Percentiles rank a stretch among this genome's conserved stretches.
phyloP scores from a whole-genome alignment of 2,113 vertebrate genomes.

The Plotosus lineatus region DNA sequence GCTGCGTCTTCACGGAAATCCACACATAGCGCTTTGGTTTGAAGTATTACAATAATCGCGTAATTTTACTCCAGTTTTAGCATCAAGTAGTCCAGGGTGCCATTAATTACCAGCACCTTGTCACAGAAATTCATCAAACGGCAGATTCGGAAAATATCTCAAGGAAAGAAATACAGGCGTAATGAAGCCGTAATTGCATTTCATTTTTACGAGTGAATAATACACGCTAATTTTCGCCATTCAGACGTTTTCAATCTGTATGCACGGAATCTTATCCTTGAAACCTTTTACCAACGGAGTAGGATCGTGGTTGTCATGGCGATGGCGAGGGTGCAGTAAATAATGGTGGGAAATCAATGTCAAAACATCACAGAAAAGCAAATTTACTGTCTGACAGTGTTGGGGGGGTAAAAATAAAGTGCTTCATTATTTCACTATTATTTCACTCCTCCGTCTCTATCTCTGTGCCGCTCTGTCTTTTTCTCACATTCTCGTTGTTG shows the following conservation, averaged over 20 bases:
- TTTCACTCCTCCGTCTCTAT: background rate
- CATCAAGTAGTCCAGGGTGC: background rate
- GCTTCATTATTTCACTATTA: background rate
- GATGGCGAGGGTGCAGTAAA: slow-evolving; percentile 24
- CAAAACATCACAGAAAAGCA: slow-evolving; percentile 19
- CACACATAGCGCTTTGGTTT: background rate
- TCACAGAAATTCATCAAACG: slow-evolving; percentile 17
- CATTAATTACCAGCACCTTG: slow-evolving; percentile 1
- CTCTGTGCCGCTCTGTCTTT: background rate
- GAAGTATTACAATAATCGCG: slow-evolving; percentile 30
- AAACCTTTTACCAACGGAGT: slow-evolving; percentile 3
- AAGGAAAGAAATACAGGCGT: slow-evolving; percentile 7
- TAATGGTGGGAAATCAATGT: slow-evolving; percentile 26
- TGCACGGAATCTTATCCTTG: slow-evolving; percentile 29
- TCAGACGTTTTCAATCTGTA: slow-evolving; percentile 21
- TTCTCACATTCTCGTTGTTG: no score
- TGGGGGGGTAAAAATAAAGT: background rate
- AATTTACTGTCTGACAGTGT: background rate
- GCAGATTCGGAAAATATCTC: background rate
- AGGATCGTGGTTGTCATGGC: slow-evolving; percentile 40
- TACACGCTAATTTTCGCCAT: slow-evolving; percentile 37
- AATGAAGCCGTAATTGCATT: slow-evolving; percentile 24
- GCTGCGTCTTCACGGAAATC: slow-evolving; percentile 16
- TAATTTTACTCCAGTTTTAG: slow-evolving; percentile 13
- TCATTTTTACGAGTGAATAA: slow-evolving; percentile 33